A percentile compares a stretch with the other conserved stretches of the same genome.
Evolutionary conservation across 2,888 invertebrate genomes (phyloP).

Genomic region (Stenoptilia bipunctidactyla): DNA sequence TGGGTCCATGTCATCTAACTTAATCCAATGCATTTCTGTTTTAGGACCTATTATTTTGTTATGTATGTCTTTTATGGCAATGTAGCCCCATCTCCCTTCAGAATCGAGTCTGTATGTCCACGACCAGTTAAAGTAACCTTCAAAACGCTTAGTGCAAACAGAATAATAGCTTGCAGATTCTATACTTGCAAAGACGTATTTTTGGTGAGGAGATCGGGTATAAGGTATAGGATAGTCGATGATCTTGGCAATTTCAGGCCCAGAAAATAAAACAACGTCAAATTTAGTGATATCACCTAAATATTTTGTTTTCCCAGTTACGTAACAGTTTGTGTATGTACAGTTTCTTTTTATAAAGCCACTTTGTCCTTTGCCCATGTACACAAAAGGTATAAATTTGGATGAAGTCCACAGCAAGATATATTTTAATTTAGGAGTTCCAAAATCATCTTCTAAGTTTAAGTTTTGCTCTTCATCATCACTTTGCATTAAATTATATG

Average conservation of each 20-base stretch:
- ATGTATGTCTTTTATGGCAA: constrained; percentile 25
- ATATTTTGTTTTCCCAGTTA: constrained; percentile 27
- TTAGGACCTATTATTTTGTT: constrained; percentile 28
- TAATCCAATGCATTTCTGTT: constrained; percentile 29
- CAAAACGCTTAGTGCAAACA: constrained; percentile 22
- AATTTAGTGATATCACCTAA: constrained; percentile 29
- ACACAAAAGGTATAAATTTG: constrained; percentile 24
- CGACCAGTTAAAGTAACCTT: constrained; percentile 45
- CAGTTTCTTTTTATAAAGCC: constrained; percentile 33
- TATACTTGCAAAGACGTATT: constrained; percentile 36
- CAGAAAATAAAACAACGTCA: constrained; percentile 39
- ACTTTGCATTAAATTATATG: too few relatives aligned
- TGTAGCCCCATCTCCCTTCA: constrained; percentile 33
- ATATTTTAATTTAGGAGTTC: constrained; percentile 1
- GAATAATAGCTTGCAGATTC: constrained; percentile 39
- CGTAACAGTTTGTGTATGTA: constrained; percentile 35
- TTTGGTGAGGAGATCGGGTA: constrained; percentile 28
- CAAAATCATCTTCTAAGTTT: neutral
- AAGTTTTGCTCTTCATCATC: too few relatives aligned
- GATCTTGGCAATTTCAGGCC: constrained; percentile 27
- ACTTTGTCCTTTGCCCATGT: constrained; percentile 24
- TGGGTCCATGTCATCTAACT: constrained; percentile 26
- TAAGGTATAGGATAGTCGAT: constrained; percentile 18
- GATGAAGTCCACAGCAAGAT: neutral
- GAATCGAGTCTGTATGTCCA: constrained; percentile 41